Evolutionary conservation across 2,888 invertebrate genomes (phyloP), one percentile per base, ranked within the genome.

Genomic region (Stenchaetothrips biformis): DNA sequence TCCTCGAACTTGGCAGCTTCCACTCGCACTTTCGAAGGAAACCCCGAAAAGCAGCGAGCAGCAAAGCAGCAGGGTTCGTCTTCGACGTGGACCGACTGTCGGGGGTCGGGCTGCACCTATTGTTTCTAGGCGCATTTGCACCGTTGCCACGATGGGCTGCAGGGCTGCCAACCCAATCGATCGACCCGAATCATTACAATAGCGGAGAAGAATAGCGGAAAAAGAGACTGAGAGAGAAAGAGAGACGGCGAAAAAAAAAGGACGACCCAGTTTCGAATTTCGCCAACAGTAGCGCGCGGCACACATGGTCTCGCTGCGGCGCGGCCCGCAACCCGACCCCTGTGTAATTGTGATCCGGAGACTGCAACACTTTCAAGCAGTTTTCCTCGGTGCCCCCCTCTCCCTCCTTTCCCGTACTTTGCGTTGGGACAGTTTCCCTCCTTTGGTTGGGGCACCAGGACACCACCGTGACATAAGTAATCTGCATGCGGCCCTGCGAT

Each of bases 101-200:
- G 53, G 53, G 53, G 53, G 21, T 21, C 67, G 67, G 67, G 11
- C 25, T 21, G 53, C 67, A 8, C 67, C 67, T 74, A 25, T 74
- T 74, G 67, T 74, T 74, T 74, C 67, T 74, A 59, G 59, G 59
- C 59, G 18, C 59, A 74, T 74, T 74, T 21, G 67, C 67, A 25
- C 67, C 67, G 67, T 53, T 53, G 53, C 53, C 53, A 53, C 18
- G 53, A 37, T 37, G 37, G 37, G 37, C 37, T 37, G 37, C 37
- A 37, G 37, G 37, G 37, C 37, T 37, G 37, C 37, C 37, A 37
- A 37, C 37, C 37, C 18, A 53, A 53, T 53, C 13, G 16, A 53
- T 53, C 53, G 53, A 18, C 53, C 53, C 53, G 53, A 18, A 53
- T 53, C 53, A 53, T 53, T 21, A 74, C 67, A 74, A 74, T 25